These are phyloP conservation scores for Chaetorhynchus papuensis DNA, from an alignment of 2,113 vertebrate species.

Conservation along the genomic window DNA sequence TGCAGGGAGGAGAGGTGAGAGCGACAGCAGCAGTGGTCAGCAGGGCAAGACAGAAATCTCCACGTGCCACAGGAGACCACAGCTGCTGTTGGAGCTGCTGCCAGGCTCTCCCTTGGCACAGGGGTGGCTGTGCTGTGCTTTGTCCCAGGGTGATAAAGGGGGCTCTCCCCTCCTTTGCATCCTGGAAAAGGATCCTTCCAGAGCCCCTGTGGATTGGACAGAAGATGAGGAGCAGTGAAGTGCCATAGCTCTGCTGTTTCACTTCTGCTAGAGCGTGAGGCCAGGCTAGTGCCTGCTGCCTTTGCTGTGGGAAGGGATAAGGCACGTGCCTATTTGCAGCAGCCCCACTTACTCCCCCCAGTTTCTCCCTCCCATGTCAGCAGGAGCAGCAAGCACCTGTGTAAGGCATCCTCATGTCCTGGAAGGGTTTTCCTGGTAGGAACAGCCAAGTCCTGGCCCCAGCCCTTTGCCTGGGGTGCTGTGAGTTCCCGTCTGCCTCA, in stretches of 20 bases:
- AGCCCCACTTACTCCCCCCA: background rate
- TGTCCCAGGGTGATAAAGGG: too few relatives aligned
- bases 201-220: background rate
- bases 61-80: rapidly evolving
- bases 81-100: background rate
- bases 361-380: background rate
- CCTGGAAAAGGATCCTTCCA: background rate
- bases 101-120: background rate
- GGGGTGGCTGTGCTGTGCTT: background rate
- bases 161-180: background rate
- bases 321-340: background rate
- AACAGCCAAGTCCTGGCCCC: background rate
- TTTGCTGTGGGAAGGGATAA: background rate
- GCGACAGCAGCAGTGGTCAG: background rate
- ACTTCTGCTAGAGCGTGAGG: background rate
- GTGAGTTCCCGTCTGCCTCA: background rate
- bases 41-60: background rate
- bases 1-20: background rate
- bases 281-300: background rate
- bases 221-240: background rate
- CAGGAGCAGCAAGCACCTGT: background rate
- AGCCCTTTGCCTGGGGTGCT: background rate
- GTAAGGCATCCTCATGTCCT: background rate
- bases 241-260: background rate
- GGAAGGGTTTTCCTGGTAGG: background rate